Base-by-base conservation (phyloP, 2,888 invertebrate genomes). In the Eupithecia abbreviata region DNA sequence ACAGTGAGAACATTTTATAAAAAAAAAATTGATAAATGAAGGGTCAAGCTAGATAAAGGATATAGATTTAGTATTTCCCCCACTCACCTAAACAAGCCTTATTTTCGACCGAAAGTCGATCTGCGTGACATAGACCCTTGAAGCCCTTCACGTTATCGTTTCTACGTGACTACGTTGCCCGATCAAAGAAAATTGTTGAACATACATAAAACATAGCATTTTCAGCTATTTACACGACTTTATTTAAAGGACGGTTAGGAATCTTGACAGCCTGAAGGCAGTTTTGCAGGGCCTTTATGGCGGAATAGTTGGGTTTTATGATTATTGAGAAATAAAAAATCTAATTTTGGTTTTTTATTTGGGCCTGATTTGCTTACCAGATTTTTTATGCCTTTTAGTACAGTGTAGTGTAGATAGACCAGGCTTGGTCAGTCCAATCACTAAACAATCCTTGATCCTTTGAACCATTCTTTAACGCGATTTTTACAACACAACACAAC, bases 141-240 rank as follows among this genome's bases (percentile, higher is more conserved):
- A 81, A 78, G 80, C 82, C 79, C 81, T 83, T 80, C 84, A 83
- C 84, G 82, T 87, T 87, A 88, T 88, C 81, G 84, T 79, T 72
- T 79, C 75, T 84, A 90, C 90, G 90, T 90, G 91, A 88, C 84
- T 78, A 77, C 89, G 81, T 84, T 86, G 79, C 83, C 81, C 81
- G 84, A 88, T 85, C 82, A 82, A 82, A 79, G 82, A 82, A 83
- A 83, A 85, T 83, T 84, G 85, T 85, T 84, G 80, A 87, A 84
- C 83, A 83, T 80, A 84, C 85, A 82, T 79, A 82, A 79, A 81
- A 81, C 79, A 81, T 79, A 77, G 75, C 78, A 77, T 78, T 79
- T 78, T 77, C 79, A 77, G 75, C 74, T 73, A 73, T 80, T 80
- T 77, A 78, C 76, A 79, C 70, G 47, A 74, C 66, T 76, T 78